Evolutionary conservation across 1,140 invertebrate genomes (phyloP), one percentile per base, ranked within the genome.

Genomic region (Drosophila erecta): DNA sequence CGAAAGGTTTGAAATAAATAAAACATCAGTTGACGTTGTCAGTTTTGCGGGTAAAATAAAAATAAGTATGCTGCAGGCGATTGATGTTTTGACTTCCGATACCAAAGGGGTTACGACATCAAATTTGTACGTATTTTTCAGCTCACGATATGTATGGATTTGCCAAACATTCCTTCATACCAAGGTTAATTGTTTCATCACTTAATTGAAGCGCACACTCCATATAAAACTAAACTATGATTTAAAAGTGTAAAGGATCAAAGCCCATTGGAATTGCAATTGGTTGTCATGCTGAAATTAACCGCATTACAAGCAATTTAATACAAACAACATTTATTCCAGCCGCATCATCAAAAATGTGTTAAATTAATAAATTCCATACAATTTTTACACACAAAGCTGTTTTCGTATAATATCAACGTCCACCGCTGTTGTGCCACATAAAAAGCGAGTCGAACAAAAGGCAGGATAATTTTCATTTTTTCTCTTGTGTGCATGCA

Each of bases 331-430:
- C 37, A 58, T 50, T 20, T n/a, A 50, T 58, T 79, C 70, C 49
- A 51, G 71, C 70, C 60, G 50, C 57, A 76, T 85, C 72, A 85
- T 83, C 75, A 69, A 69, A 81, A 74, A 83, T 81, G 69, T 51
- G 57, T 40, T 43, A 85, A 76, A 67, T 76, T 79, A 76, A 72
- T 60, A 79, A 71, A 76, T 71, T 64, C 70, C 66, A 38, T 33
- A 65, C 43, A 35, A 60, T 64, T 35, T 64, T 44, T 20, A 59
- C 44, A 60, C 55, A 62, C 44, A 65, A 50, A 60, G 40, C 56
- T 53, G 59, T 49, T 65, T 50, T 22, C 64, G 79, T 76, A 59
- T 69, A 83, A 84, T 84, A 66, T 84, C 70, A 83, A 79, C 78
- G 75, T 75, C 75, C 51, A 56, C 15, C 35, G n/a, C 17, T 14